These are phyloP conservation scores for Riparia riparia DNA, from an alignment of 2,113 vertebrate species.

Conservation along the genomic window DNA sequence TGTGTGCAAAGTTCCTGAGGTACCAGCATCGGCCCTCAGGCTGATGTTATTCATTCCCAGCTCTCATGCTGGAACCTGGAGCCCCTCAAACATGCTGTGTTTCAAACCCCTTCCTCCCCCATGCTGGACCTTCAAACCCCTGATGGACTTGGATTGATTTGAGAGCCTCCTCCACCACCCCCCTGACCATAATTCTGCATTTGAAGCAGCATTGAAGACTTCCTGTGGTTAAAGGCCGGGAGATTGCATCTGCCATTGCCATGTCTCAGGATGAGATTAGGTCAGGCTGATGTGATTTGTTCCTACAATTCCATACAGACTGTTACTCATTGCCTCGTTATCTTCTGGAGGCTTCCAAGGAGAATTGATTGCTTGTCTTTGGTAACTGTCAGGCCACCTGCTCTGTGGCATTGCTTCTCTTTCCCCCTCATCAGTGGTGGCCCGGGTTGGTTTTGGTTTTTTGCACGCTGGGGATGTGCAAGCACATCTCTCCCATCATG, in stretches of 20 bases:
- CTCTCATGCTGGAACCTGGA: not conserved
- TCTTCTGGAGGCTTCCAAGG: not conserved
- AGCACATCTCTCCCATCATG: not conserved
- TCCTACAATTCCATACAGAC: not conserved
- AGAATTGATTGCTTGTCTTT: not conserved
- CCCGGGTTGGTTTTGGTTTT: not conserved
- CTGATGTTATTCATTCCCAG: not conserved
- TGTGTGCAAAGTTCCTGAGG: rapidly evolving
- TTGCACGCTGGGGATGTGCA: not conserved
- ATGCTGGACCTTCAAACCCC: not conserved
- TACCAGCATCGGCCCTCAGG: rapidly evolving
- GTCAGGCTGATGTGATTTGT: not conserved
- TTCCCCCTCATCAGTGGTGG: not conserved
- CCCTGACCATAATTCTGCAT: not conserved
- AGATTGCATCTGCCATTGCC: not conserved
- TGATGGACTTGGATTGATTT: not conserved
- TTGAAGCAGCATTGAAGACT: not conserved
- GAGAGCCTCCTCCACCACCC: not conserved
- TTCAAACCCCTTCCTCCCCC: too few relatives aligned
- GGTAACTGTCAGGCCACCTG: not conserved
- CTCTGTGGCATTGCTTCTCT: not conserved
- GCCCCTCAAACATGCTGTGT: not conserved
- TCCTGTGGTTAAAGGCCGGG: not conserved
- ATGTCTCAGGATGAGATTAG: not conserved
- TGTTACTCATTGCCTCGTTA: not conserved